Conservation (phyloP, 2,113 vertebrate species). For the Brachyhypopomus occidentalis region DNA sequence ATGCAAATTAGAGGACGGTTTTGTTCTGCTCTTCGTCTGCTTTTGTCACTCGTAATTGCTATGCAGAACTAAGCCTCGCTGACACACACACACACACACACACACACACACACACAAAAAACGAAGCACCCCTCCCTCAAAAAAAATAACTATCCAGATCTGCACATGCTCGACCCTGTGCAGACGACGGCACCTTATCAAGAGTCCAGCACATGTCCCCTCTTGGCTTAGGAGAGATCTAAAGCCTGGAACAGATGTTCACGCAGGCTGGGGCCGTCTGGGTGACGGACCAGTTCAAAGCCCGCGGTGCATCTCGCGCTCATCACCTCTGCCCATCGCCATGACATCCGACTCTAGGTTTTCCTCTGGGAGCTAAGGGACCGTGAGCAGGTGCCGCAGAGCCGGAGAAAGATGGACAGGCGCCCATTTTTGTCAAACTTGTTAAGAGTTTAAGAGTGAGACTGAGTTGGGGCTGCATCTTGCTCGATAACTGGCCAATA, state of each 20-base stretch:
- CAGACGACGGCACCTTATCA: conserved; percentile 37
- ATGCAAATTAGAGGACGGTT: conserved; percentile 9
- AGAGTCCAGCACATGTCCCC: conserved; percentile 46
- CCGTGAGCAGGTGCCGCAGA: not conserved
- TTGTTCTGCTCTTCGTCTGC: not conserved
- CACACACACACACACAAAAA: no score
- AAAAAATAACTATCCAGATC: not conserved
- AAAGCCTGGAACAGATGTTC: conserved; percentile 45
- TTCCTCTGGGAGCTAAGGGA: not conserved
- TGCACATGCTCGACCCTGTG: conserved; percentile 16
- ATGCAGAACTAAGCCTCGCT: conserved; percentile 35
- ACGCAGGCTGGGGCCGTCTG: conserved; percentile 30
- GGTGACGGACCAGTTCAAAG: conserved; percentile 40
- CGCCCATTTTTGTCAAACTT: not conserved
- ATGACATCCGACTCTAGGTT: conserved; percentile 4
- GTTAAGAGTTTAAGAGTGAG: not conserved
- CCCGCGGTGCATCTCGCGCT: not conserved
- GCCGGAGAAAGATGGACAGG: not conserved
- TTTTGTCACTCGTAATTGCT: conserved; percentile 22
- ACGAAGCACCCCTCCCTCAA: not conserved
- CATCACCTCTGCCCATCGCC: no score
- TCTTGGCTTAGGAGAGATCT: conserved; percentile 38
- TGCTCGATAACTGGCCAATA: no score
- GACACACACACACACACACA: no score
- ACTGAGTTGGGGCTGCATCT: not conserved